A percentile compares a stretch with the other conserved stretches of the same genome.
These are phyloP conservation scores for Bombus balteatus DNA, from an alignment of 1,140 invertebrate genomes.

Conservation along the genomic window DNA sequence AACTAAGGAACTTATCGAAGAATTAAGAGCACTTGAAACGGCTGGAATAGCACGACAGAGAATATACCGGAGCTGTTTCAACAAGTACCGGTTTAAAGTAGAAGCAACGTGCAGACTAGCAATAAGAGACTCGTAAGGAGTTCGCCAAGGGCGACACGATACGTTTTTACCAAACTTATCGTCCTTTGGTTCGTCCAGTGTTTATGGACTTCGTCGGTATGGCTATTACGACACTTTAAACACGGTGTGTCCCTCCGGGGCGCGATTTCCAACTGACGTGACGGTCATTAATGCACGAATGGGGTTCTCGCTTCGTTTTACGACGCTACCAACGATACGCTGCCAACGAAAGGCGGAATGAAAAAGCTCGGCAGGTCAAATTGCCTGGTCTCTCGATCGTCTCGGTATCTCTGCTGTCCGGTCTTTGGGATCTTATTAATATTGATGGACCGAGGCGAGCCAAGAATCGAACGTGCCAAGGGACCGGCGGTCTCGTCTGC, in stretches of 20 bases:
- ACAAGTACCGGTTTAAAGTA: conserved; percentile 9
- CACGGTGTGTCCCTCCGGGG: conserved; percentile 37
- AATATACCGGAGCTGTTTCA: neutral
- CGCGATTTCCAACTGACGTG: conserved; percentile 36
- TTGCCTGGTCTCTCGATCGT: conserved; percentile 28
- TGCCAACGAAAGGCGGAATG: neutral
- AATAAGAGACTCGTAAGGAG: conserved; percentile 37
- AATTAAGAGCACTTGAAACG: neutral
- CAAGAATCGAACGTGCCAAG: conserved; percentile 59
- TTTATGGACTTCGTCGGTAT: conserved; percentile 49
- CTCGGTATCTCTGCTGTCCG: conserved; percentile 26
- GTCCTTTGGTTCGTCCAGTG: conserved; percentile 27
- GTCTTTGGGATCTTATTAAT: conserved; percentile 64
- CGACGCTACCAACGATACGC: conserved; percentile 17
- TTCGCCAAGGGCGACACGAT: conserved; percentile 46
- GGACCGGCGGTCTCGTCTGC: conserved; percentile 36
- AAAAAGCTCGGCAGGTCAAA: conserved; percentile 46
- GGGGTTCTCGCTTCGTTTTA: conserved; percentile 33
- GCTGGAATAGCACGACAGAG: neutral
- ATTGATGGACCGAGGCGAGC: conserved; percentile 63
- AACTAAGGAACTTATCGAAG: conserved; percentile 2
- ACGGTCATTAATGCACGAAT: conserved; percentile 55
- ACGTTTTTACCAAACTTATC: conserved; percentile 40
- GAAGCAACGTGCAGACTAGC: neutral
- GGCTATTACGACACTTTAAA: conserved; percentile 63